Percentiles rank a stretch among this genome's conserved stretches.
Conservation (phyloP, 2,797 vertebrate species). For the Helarctos malayanus region DNA sequence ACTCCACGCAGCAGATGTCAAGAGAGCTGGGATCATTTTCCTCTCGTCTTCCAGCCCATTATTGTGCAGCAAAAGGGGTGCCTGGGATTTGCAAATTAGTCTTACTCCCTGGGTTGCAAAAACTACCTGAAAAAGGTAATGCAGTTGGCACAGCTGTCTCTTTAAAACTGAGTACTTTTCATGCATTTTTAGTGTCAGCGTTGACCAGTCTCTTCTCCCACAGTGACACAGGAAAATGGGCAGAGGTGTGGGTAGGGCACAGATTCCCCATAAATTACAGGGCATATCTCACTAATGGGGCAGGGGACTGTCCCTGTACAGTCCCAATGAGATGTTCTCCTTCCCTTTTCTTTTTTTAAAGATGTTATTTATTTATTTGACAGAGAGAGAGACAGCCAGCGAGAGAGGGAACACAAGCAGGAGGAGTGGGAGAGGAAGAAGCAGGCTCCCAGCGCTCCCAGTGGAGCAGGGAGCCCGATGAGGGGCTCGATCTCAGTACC, state of each 20-base stretch:
- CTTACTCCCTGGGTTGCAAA: not conserved
- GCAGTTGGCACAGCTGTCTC: not conserved
- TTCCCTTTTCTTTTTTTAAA: no score
- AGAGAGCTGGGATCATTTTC: not conserved
- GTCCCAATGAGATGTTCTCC: no score
- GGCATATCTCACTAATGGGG: not conserved
- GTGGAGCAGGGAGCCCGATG: no score
- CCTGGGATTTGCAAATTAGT: not conserved
- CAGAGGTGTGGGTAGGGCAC: not conserved
- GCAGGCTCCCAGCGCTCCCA: no score
- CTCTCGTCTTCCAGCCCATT: not conserved
- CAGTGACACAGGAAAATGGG: not conserved
- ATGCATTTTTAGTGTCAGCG: not conserved
- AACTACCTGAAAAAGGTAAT: not conserved
- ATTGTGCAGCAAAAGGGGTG: not conserved
- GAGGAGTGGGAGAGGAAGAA: no score
- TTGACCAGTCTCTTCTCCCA: not conserved
- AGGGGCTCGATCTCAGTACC: no score
- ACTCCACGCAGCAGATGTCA: not conserved
- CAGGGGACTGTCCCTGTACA: not conserved
- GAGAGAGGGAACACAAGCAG: no score
- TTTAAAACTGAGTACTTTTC: not conserved
- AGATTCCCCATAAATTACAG: no score
- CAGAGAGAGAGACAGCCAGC: no score
- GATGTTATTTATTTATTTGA: no score